Evolutionary conservation across 2,113 vertebrate genomes (phyloP).

Genomic region (Hydrolagus affinis): DNA sequence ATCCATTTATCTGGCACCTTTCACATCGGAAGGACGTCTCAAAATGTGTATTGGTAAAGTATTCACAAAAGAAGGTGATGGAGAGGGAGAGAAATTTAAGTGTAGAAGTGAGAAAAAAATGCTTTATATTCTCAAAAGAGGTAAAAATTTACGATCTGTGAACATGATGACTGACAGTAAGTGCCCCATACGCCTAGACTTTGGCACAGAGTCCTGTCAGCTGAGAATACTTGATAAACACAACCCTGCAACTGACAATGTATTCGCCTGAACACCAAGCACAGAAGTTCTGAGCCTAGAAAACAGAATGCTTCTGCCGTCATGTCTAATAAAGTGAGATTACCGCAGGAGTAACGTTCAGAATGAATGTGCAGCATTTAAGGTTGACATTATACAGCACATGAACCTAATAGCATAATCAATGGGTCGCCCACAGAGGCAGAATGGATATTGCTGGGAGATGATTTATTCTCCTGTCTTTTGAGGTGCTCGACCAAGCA

Average conservation of each 20-base stretch:
- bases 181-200: not conserved
- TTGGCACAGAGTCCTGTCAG: not conserved
- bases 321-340: constrained; percentile 17
- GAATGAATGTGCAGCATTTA: constrained; percentile 29
- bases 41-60: too few relatives aligned
- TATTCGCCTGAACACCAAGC: not conserved
- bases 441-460: not conserved
- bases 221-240: not conserved
- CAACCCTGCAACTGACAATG: not conserved
- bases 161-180: not conserved
- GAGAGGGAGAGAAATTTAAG: too few relatives aligned
- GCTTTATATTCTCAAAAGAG: not conserved
- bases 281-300: not conserved
- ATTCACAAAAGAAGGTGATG: too few relatives aligned
- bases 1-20: too few relatives aligned
- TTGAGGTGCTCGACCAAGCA: constrained; percentile 4
- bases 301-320: constrained; percentile 21
- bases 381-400: constrained; percentile 25
- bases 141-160: not conserved
- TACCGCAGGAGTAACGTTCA: constrained; percentile 23
- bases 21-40: too few relatives aligned
- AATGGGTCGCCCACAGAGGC: constrained; percentile 26
- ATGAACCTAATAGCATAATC: constrained; percentile 32
- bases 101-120: not conserved
- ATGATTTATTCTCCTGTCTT: constrained; percentile 6